Base-by-base conservation (phyloP, 2,113 vertebrate species). In the Cranoglanis bouderius region DNA sequence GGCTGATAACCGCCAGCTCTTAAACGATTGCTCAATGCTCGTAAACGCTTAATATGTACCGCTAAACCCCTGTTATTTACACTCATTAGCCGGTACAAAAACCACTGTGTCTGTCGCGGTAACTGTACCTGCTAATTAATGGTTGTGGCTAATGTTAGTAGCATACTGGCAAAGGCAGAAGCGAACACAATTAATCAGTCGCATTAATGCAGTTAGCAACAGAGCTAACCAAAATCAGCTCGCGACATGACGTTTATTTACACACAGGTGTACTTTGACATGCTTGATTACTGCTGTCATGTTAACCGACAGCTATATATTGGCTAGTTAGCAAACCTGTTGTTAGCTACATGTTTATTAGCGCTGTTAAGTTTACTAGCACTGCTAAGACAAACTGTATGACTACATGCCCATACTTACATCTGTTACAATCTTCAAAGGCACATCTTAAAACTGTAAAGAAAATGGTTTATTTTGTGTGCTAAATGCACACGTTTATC, bases 371-470 rank as follows among this genome's bases (percentile, higher is more conserved):
- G n/a, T n/a, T n/a, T n/a, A 74, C 65, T 82, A 70, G 35, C n/a
- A 4, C 6, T 13, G 57, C 26, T 1, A 55, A 14, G 7, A 87
- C 51, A 53, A 55, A 29, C 49, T 40, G 14, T 24, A 46, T 35
- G 59, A 81, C 16, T 16, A 21, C 2, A 40, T 8, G 21, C 67
- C 65, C 55, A 38, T 75, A 91, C 90, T 91, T 63, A 91, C 90
- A 55, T 85, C 7, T 87, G 84, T 63, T 51, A 67, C 88, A 85
- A 87, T 85, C 49, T 87, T 89, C n/a, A 91, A 59, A 85, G 84
- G 40, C 72, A 85, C 85, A 91, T 89, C 82, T 81, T 85, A 53
- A 19, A 82, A 49, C 57, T 35, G 16, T 40, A 24, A 43, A 53
- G 49, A 40, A 26, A 21, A 55, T 32, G 18, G 49, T 18, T 49